A percentile compares a stretch with the other conserved stretches of the same genome.
Evolutionary conservation across 1,140 invertebrate genomes (phyloP).

Genomic region (Propsilocerus akamusi): DNA sequence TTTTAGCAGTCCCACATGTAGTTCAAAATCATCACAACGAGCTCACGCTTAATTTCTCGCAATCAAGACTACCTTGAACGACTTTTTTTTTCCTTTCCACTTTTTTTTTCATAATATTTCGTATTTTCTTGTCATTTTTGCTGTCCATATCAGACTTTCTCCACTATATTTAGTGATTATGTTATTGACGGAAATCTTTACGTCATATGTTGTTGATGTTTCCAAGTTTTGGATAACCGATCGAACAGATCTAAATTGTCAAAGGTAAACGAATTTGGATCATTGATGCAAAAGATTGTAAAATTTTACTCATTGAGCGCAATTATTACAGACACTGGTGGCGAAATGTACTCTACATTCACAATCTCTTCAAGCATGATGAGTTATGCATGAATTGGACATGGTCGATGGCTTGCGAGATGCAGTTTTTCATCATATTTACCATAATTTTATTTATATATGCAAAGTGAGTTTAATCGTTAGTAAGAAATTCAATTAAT

Average conservation of each 20-base stretch:
- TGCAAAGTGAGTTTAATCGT: conserved; percentile 25
- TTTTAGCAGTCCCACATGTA: no score
- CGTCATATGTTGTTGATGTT: conserved; percentile 25
- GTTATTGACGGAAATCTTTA: conserved; percentile 28
- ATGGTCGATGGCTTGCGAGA: conserved; percentile 68
- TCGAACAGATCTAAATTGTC: conserved; percentile 26
- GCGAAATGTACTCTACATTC: conserved; percentile 42
- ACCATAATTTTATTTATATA: conserved; percentile 30
- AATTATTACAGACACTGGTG: conserved; percentile 29
- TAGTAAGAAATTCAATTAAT: no score
- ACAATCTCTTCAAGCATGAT: conserved; percentile 31
- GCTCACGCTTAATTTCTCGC: no score
- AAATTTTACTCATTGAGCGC: not conserved
- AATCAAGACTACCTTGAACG: no score
- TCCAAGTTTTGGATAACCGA: conserved; percentile 30
- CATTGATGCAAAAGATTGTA: not conserved
- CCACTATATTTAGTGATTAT: conserved; percentile 33
- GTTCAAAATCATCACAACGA: no score
- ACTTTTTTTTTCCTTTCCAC: no score
- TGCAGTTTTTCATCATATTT: conserved; percentile 51
- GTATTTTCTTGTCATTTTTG: not conserved
- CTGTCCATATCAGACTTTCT: conserved; percentile 23
- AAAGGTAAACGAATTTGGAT: conserved; percentile 23
- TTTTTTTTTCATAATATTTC: no score
- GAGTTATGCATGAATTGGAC: conserved; percentile 55